A percentile compares a stretch with the other conserved stretches of the same genome.
Conservation (phyloP, 2,797 vertebrate species). For the Lithobates sylvaticus region DNA sequence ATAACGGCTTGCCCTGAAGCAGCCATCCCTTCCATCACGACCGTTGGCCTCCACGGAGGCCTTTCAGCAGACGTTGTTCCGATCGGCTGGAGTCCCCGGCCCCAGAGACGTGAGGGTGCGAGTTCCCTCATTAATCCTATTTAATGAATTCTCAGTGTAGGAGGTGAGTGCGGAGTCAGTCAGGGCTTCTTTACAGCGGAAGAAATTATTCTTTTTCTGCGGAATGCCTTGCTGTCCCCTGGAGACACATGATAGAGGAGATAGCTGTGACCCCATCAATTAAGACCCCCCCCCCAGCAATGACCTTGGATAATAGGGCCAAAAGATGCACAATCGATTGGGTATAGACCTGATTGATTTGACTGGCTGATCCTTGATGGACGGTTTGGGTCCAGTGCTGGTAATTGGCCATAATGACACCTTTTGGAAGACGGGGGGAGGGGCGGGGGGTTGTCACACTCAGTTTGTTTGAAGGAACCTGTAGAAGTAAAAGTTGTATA, state of each 20-base stretch:
- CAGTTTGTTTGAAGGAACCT: no score
- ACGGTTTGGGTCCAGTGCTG: no score
- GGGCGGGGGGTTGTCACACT: background rate
- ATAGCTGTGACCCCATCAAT: conserved; percentile 4
- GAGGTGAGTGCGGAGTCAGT: background rate
- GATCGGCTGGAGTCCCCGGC: background rate
- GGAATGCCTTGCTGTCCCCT: no score
- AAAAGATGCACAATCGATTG: background rate
- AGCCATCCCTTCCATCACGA: no score
- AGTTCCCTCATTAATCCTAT: conserved; percentile 16
- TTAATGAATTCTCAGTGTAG: conserved; percentile 5
- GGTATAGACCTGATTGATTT: background rate
- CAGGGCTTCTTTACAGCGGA: no score
- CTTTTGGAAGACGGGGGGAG: background rate
- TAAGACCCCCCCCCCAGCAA: background rate
- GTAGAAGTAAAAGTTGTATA: no score
- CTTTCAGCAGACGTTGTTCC: no score
- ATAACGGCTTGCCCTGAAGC: no score
- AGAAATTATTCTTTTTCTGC: no score
- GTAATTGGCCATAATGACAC: background rate
- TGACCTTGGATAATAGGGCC: background rate
- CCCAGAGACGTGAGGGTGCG: background rate
- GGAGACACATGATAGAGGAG: background rate
- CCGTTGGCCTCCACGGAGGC: no score
- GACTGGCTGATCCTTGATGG: background rate